Evolutionary conservation across 92 coral and sea anemone species (phyloP).

Genomic region (Paramuricea clavata): DNA sequence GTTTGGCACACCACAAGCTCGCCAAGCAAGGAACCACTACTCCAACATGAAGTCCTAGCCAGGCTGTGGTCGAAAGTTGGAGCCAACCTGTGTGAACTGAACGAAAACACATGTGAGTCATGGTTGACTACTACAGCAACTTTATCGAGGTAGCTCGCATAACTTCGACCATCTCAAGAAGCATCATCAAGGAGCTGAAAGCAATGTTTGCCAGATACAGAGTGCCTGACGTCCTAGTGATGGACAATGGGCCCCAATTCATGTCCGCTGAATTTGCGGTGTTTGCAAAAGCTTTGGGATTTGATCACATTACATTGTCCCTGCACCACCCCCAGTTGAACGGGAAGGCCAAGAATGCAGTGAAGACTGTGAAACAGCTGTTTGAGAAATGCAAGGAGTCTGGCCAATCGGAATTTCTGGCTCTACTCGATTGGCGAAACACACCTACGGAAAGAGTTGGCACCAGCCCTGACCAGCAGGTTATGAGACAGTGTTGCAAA

Average conservation of each 20-base stretch:
- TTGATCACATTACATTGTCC: conserved; percentile 48
- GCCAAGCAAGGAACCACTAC: conserved; percentile 62
- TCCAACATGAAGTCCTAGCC: conserved; percentile 41
- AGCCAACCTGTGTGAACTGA: conserved; percentile 55
- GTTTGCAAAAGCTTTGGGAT: conserved; percentile 47
- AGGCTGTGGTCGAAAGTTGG: conserved; percentile 58
- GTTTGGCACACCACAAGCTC: conserved; percentile 22
- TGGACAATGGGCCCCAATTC: conserved; percentile 67
- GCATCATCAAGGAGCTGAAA: conserved; percentile 37
- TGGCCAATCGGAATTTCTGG: conserved; percentile 59
- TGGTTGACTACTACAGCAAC: conserved; percentile 57
- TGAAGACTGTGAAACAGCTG: conserved; percentile 54
- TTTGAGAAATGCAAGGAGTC: conserved; percentile 65
- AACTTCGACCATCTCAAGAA: conserved; percentile 14
- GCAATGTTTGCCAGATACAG: conserved; percentile 47
- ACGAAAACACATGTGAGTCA: conserved; percentile 43
- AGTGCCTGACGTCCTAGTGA: conserved; percentile 54
- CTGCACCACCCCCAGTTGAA: conserved; percentile 56
- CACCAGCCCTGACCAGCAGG: conserved; percentile 60
- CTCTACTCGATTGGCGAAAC: conserved; percentile 48
- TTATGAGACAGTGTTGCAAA: conserved; percentile 60
- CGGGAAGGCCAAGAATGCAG: conserved; percentile 67
- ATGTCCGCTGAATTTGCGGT: conserved; percentile 25
- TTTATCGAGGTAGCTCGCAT: conserved; percentile 50
- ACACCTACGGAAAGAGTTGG: conserved; percentile 61